Evolutionary conservation across 2,113 vertebrate genomes (phyloP).

Genomic region (Heteronetta atricapilla): DNA sequence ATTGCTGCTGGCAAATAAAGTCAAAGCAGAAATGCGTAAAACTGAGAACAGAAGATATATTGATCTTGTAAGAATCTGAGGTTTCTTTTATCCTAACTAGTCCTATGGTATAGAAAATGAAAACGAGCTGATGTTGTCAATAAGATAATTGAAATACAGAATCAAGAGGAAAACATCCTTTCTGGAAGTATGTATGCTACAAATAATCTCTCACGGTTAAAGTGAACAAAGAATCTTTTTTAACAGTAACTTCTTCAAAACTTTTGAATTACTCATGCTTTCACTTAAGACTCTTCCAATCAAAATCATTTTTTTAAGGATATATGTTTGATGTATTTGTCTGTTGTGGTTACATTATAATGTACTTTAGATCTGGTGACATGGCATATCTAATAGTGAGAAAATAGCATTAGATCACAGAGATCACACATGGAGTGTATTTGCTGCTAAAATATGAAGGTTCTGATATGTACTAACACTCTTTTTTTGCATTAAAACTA

Average conservation of each 20-base stretch:
- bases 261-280: not conserved
- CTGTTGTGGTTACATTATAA: not conserved
- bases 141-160: not conserved
- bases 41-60: not conserved
- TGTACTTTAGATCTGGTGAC: not conserved
- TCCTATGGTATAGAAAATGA: constrained; percentile 11
- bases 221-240: constrained; percentile 4
- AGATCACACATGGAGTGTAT: not conserved
- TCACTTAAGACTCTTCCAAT: not conserved
- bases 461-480: not conserved
- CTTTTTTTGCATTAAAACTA: not conserved
- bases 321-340: not conserved
- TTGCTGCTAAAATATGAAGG: not conserved
- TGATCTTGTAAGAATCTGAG: not conserved
- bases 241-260: not conserved
- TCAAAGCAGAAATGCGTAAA: constrained; percentile 1
- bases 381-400: not conserved
- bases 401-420: not conserved
- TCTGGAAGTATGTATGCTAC: not conserved
- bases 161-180: not conserved
- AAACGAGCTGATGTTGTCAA: not conserved
- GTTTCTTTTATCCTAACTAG: not conserved
- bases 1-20: not conserved
- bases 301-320: not conserved
- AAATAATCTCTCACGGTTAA: not conserved